phyloP scores from a whole-genome alignment of 35 echinoderm and acorn worm species.

The Lytechinus variegatus region DNA sequence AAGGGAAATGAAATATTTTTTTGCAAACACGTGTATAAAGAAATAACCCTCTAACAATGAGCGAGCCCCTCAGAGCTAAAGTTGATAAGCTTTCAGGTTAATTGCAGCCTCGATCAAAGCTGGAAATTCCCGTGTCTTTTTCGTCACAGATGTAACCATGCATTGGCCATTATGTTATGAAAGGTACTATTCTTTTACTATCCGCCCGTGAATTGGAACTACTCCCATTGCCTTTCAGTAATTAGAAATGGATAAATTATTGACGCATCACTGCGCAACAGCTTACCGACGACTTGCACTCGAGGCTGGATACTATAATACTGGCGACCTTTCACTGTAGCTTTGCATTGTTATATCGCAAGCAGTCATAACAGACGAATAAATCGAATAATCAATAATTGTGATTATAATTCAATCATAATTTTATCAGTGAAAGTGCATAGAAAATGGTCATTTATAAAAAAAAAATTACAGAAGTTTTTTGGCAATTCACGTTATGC shows the following conservation, averaged over 20 bases:
- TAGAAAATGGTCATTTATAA: no score
- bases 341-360: no score
- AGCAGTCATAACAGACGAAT: no score
- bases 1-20: no score
- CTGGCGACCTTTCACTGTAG: no score
- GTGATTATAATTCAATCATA: no score
- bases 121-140: neutral
- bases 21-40: no score
- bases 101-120: conserved; percentile 17
- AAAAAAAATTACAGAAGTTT: no score
- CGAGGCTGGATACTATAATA: neutral
- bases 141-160: neutral
- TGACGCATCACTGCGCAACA: neutral
- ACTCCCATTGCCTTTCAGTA: neutral
- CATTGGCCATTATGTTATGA: conserved; percentile 2
- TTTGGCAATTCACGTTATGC: no score
- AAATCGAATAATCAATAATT: no score
- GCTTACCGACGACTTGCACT: neutral
- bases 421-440: no score
- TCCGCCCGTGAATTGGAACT: neutral
- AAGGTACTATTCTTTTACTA: neutral
- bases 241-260: neutral
- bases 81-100: conserved; percentile 2
- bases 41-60: neutral
- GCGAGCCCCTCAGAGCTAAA: neutral